Evolutionary conservation across 2,888 invertebrate species (phyloP).

Genomic region (Clitarchus hookeri): DNA sequence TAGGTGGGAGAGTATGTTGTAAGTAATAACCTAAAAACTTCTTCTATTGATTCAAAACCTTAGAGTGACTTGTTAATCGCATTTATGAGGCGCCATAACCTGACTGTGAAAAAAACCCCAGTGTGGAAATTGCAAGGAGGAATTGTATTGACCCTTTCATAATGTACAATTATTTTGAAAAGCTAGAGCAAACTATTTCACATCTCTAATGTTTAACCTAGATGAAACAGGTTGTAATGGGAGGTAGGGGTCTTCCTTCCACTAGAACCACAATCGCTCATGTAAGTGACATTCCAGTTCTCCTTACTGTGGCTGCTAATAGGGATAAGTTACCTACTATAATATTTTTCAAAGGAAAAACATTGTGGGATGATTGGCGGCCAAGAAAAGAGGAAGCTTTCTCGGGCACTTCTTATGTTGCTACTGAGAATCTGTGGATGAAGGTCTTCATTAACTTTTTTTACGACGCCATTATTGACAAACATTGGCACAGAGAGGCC

Average conservation of each 20-base stretch:
- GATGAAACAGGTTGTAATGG: conserved; percentile 46
- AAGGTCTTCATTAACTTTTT: no score
- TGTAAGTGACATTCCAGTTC: conserved; percentile 49
- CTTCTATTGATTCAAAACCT: conserved; percentile 48
- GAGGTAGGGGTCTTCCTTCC: conserved; percentile 38
- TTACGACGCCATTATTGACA: no score
- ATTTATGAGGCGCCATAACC: conserved; percentile 48
- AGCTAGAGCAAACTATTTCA: conserved; percentile 36
- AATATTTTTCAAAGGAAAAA: conserved; percentile 47
- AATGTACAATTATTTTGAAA: conserved; percentile 34
- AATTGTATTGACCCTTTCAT: conserved; percentile 44
- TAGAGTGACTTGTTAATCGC: conserved; percentile 48
- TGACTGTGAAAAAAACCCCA: conserved; percentile 51
- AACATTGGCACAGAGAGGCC: no score
- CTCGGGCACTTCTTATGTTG: no score
- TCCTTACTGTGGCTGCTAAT: conserved; percentile 42
- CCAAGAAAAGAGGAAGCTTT: conserved; percentile 45
- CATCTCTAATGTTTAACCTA: conserved; percentile 44
- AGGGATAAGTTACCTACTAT: conserved; percentile 50
- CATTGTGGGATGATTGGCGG: no score
- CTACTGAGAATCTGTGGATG: no score
- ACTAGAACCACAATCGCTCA: conserved; percentile 46
- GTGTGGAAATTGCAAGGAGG: conserved; percentile 49
- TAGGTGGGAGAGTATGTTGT: conserved; percentile 47
- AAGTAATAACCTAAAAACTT: conserved; percentile 45